A percentile compares a stretch with the other conserved stretches of the same genome.
Evolutionary conservation across 2,888 invertebrate species (phyloP).

Genomic region (Brenthis daphne): DNA sequence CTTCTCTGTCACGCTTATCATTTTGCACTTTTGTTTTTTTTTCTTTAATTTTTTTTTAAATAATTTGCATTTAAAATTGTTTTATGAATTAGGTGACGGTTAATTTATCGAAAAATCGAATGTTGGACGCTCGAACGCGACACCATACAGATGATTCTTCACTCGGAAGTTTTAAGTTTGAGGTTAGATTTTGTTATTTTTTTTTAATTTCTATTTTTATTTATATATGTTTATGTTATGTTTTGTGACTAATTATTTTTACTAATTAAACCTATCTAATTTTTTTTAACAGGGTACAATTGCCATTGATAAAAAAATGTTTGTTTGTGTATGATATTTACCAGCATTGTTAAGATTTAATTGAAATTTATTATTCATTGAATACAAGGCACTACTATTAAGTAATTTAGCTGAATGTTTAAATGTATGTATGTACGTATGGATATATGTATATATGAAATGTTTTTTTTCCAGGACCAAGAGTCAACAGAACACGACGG

Average conservation of each 20-base stretch:
- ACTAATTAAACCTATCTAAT: neutral
- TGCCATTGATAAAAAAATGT: too few relatives aligned
- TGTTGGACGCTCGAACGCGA: constrained; percentile 74
- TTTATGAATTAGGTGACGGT: constrained; percentile 64
- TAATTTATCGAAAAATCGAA: constrained; percentile 60
- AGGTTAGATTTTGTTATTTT: constrained; percentile 70
- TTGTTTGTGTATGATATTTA: neutral
- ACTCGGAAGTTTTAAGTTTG: constrained; percentile 86
- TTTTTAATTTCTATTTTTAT: neutral
- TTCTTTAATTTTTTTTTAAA: constrained; percentile 14
- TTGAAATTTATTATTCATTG: too few relatives aligned
- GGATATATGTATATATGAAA: neutral
- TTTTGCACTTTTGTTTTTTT: constrained; percentile 23
- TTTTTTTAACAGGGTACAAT: too few relatives aligned
- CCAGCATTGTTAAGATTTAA: too few relatives aligned
- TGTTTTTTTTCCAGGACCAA: constrained; percentile 66
- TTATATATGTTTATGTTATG: neutral
- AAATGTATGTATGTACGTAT: too few relatives aligned
- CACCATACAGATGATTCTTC: constrained; percentile 87
- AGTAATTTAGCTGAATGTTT: too few relatives aligned
- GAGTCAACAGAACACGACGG: constrained; percentile 92
- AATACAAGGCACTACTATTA: too few relatives aligned
- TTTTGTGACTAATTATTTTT: neutral
- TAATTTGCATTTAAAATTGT: constrained; percentile 24
- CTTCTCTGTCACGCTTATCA: neutral